Base-by-base conservation (phyloP, 2,797 vertebrate genomes). In the Tarsius wallacei region DNA sequence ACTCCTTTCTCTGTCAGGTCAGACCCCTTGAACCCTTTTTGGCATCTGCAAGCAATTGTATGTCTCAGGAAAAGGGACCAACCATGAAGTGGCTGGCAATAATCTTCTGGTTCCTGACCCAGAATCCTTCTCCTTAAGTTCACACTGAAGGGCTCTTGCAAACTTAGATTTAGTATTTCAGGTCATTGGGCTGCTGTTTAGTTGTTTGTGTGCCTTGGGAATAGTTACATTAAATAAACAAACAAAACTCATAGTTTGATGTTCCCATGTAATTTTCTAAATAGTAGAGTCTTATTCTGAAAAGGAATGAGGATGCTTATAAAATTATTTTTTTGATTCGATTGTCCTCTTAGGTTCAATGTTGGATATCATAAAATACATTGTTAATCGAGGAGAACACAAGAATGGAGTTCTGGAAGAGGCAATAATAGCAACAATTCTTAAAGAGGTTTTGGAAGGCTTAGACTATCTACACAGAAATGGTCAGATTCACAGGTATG, bases 341-440 rank as follows among this genome's bases (percentile, higher is more conserved):
- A 94, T 66, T 96, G 33, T 82, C 90, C 96, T 90, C 98, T 51
- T 96, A 99, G 99, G 99, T 96, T 99, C 99, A 36, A 99, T 99
- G 99, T 99, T 99, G 99, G 99, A 99, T 98, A 99, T 99, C 98
- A 99, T 99, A 98, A 99, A 99, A 98, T 99, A 99, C 98, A 99
- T 99, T 28, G 99, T 99, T 94, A 99, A 98, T 98, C 99, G 99
- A 99, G 99, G 99, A 55, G 99, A 99, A 87, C 99, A 99, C 95
- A 99, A 99, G 98, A 99, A 98, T 33, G 99, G 99, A 49, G 99
- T 99, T 31, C 99, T 99, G 92, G 99, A 99, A 94, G 99, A 99
- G 98, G 98, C 99, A n/a, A 99, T 99, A 64, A 99, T 99, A 98
- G 99, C 99, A 95, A 99, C 99, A 53, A 99, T 99, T 98, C 99